Evolutionary conservation across 2,797 vertebrate species (phyloP).

Genomic region (Girardinus metallicus): DNA sequence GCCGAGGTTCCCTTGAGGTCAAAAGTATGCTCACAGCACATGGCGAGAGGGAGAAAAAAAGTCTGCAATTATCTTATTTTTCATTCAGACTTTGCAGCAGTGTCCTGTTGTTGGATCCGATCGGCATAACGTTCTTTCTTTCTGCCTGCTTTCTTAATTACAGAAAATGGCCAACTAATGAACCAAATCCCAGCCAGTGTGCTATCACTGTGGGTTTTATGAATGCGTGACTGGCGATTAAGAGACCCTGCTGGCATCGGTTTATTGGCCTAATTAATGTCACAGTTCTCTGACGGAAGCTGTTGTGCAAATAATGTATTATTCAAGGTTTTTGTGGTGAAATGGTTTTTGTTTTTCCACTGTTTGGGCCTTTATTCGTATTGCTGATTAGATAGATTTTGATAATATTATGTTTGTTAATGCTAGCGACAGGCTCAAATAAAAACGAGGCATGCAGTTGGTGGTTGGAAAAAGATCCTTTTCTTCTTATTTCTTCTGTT

Average conservation of each 20-base stretch:
- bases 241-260: slow-evolving; percentile 23
- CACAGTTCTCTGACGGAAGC: slow-evolving; percentile 38
- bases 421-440: background rate
- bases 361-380: slow-evolving; percentile 6
- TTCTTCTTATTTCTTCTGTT: no score
- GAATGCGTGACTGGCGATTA: slow-evolving; percentile 1
- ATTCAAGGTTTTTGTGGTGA: slow-evolving; percentile 26
- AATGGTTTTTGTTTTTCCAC: slow-evolving; percentile 45
- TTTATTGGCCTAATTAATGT: slow-evolving; percentile 40
- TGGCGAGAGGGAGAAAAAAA: slow-evolving; percentile 1
- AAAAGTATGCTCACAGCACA: slow-evolving; percentile 10
- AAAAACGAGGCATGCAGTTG: slow-evolving; percentile 8
- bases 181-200: slow-evolving; percentile 1
- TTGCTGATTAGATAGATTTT: slow-evolving; percentile 27
- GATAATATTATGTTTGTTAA: slow-evolving; percentile 32
- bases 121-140: slow-evolving; percentile 2
- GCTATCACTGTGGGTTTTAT: background rate
- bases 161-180: background rate
- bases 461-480: background rate
- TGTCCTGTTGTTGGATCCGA: slow-evolving; percentile 1
- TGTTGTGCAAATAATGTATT: slow-evolving; percentile 33
- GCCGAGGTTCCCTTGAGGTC: slow-evolving; percentile 39
- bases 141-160: background rate
- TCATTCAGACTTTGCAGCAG: background rate
- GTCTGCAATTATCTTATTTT: background rate